Conservation (phyloP, 2,888 invertebrate species). For the Leptinotarsa juncta region DNA sequence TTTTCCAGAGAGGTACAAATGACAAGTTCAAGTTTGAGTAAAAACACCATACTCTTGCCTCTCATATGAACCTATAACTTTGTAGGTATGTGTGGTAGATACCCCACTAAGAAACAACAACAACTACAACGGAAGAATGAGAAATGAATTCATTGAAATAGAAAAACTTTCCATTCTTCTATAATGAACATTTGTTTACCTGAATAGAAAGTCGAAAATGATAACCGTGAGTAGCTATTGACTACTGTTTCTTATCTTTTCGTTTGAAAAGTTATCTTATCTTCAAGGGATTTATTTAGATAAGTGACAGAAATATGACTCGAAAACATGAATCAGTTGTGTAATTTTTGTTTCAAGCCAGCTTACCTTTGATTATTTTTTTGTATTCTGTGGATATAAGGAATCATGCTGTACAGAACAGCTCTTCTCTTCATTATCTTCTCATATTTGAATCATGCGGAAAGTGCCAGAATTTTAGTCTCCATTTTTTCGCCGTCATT, state of each 20-base stretch:
- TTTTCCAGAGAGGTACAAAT: too few relatives aligned
- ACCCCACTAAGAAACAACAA: too few relatives aligned
- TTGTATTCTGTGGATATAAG: background rate
- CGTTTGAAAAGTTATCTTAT: background rate
- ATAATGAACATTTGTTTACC: too few relatives aligned
- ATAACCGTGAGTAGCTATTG: too few relatives aligned
- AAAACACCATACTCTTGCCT: too few relatives aligned
- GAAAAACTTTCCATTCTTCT: too few relatives aligned
- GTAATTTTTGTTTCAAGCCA: background rate
- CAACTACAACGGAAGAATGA: too few relatives aligned
- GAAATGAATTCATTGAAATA: too few relatives aligned
- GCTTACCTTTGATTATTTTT: background rate
- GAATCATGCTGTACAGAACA: background rate
- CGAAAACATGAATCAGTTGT: background rate
- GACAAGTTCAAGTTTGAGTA: too few relatives aligned
- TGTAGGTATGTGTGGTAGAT: too few relatives aligned
- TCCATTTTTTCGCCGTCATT: conserved; percentile 42
- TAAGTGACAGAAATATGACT: background rate
- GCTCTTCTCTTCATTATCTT: background rate
- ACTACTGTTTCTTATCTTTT: background rate
- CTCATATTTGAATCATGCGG: background rate
- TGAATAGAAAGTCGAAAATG: too few relatives aligned
- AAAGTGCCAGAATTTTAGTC: conserved; percentile 42
- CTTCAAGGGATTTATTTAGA: background rate
- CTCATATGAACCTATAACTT: too few relatives aligned